A percentile compares a stretch with the other conserved stretches of the same genome.
Conservation (phyloP, 2,888 invertebrate genomes). For the Therioaphis trifolii region DNA sequence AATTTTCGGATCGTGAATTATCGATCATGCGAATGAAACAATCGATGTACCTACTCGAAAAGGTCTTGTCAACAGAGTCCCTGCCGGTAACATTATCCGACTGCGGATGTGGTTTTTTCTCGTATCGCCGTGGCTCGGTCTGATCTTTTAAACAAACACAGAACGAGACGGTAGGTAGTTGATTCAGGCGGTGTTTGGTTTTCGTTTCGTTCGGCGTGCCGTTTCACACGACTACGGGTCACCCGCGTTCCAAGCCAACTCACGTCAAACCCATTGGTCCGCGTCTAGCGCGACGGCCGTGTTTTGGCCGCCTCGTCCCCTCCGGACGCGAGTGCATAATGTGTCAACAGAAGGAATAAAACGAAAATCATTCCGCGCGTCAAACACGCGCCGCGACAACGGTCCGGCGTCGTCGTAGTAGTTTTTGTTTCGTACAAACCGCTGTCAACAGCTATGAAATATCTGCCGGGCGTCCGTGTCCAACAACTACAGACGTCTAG, state of each 20-base stretch:
- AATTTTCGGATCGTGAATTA: too few relatives aligned
- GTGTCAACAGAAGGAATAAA: conserved; percentile 30
- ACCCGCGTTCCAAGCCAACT: background rate
- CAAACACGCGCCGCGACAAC: too few relatives aligned
- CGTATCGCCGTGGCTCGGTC: background rate
- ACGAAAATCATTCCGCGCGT: conserved; percentile 21
- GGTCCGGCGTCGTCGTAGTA: too few relatives aligned
- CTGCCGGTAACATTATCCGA: background rate
- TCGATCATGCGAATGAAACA: background rate
- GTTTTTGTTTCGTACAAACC: too few relatives aligned
- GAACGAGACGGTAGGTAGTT: background rate
- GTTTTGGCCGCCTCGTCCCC: background rate
- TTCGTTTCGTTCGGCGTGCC: conserved; percentile 9
- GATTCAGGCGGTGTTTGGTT: conserved; percentile 9
- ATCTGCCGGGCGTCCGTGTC: too few relatives aligned
- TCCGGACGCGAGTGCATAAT: background rate
- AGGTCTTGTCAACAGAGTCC: background rate
- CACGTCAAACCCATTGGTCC: background rate
- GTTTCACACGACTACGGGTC: background rate
- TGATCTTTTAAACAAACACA: conserved; percentile 32
- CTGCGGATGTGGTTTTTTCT: background rate
- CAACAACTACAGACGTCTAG: too few relatives aligned
- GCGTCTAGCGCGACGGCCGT: background rate
- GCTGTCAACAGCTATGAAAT: too few relatives aligned
- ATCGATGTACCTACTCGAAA: background rate